phyloP scores from a whole-genome alignment of 1,140 invertebrate genomes.

The Spodoptera frugiperda region DNA sequence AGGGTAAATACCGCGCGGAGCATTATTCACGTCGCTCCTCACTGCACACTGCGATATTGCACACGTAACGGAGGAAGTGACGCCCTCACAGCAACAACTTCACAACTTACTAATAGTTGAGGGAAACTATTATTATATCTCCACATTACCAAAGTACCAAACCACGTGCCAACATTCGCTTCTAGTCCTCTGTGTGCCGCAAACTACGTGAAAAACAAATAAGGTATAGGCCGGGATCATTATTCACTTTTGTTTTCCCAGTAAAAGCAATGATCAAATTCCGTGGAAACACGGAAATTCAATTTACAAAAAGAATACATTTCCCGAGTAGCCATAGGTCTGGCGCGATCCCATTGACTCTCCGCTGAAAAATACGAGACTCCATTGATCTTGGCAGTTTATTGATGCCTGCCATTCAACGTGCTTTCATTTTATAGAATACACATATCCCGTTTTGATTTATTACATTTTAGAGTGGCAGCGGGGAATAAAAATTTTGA shows the following conservation, averaged over 20 bases:
- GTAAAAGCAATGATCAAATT: conserved; percentile 7
- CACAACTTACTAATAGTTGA: no score
- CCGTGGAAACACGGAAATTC: conserved; percentile 29
- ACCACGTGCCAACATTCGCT: no score
- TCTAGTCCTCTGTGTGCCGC: no score
- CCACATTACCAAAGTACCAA: no score
- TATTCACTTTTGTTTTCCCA: conserved; percentile 2
- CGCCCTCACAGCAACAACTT: background rate
- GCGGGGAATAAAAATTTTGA: no score
- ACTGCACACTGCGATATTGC: background rate
- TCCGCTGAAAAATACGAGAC: conserved; percentile 2
- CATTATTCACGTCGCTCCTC: conserved; percentile 7
- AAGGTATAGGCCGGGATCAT: background rate
- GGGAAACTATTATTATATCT: no score
- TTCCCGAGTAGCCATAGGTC: conserved; percentile 19
- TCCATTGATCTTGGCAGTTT: conserved; percentile 17
- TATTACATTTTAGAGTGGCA: no score
- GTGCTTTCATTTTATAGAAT: background rate
- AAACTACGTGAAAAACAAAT: no score
- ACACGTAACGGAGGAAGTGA: background rate
- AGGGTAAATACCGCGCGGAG: conserved; percentile 2
- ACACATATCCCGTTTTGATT: no score
- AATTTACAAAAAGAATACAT: conserved; percentile 32
- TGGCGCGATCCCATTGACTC: conserved; percentile 27
- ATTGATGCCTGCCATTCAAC: conserved; percentile 19